Percentiles rank a stretch among this genome's conserved stretches.
These are phyloP conservation scores for Sarcophaga subvicina DNA, from an alignment of 2,888 invertebrate genomes.

Conservation along the genomic window DNA sequence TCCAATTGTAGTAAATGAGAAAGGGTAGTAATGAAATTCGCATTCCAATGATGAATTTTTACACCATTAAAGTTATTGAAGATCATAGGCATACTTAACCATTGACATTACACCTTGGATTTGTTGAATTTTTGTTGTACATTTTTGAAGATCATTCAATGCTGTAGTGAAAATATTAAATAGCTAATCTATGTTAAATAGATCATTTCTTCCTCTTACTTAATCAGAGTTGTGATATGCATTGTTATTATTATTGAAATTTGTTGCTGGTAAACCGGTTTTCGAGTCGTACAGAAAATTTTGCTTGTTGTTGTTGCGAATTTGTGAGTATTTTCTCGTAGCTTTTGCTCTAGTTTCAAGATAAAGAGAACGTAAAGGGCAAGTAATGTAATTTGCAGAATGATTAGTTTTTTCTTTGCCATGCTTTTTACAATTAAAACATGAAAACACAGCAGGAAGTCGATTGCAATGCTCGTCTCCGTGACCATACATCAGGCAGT, in stretches of 20 bases:
- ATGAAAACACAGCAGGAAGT: slow-evolving; percentile 34
- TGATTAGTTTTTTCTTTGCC: slow-evolving; percentile 38
- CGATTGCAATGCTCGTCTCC: slow-evolving; percentile 28
- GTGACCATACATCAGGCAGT: too few relatives aligned
- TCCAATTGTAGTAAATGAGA: slow-evolving; percentile 32
- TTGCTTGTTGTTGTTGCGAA: slow-evolving; percentile 2
- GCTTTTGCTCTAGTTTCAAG: slow-evolving; percentile 6
- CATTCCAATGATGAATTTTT: slow-evolving; percentile 48
- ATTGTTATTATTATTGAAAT: neutral
- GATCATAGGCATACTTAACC: slow-evolving; percentile 22
- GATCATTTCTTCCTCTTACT: neutral
- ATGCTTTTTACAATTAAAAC: slow-evolving; percentile 42
- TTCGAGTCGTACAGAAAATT: neutral
- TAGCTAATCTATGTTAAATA: slow-evolving; percentile 38
- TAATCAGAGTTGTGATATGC: neutral
- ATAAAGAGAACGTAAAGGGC: slow-evolving; percentile 8
- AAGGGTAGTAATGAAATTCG: slow-evolving; percentile 34
- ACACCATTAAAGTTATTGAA: slow-evolving; percentile 14
- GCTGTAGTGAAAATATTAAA: slow-evolving; percentile 53
- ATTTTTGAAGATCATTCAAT: slow-evolving; percentile 35
- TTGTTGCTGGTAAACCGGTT: neutral
- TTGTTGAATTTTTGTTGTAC: slow-evolving; percentile 23
- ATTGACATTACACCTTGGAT: slow-evolving; percentile 11
- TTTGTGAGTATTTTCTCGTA: neutral
- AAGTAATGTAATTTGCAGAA: slow-evolving; percentile 30